Evolutionary conservation across 2,888 invertebrate species (phyloP), one percentile per base, ranked within the genome.

Genomic region (Clostera curtula): DNA sequence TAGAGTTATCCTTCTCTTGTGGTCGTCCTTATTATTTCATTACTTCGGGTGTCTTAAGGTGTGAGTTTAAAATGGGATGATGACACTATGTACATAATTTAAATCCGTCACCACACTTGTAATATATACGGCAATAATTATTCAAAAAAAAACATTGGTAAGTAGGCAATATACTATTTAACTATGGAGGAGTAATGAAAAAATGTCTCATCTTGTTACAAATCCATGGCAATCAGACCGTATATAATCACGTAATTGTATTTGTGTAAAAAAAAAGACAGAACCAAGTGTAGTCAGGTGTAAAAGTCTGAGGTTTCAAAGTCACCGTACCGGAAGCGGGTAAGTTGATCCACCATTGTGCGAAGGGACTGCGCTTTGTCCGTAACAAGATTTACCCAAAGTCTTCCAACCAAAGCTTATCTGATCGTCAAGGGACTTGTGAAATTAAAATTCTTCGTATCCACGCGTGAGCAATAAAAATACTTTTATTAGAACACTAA

Each of bases 371-470:
- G 45, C 40, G 55, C 50, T 66, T 71, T 70, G 64, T 69, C 54
- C 62, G 42, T 75, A 77, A 76, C 73, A 64, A 77, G 79, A 77
- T 77, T 70, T 60, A 54, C 57, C 48, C 53, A 54, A 54, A 50
- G 40, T 43, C 47, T 48, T 45, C 32, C 46, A 48, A 51, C 60
- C 60, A 61, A 63, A 61, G 60, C 54, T 53, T 51, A 58, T 55
- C 50, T 36, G 33, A 35, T 36, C 48, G 62, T n/a, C 60, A 67
- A 70, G 66, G 56, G 49, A 45, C 42, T 49, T 43, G 58, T 58
- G 47, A 62, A 62, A 69, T 66, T 58, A 54, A 70, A 61, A 40
- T 45, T n/a, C n/a, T n/a, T n/a, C n/a, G n/a, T n/a, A n/a, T n/a
- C n/a, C n/a, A n/a, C n/a, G n/a, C n/a, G n/a, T n/a, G n/a, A n/a